Conservation (phyloP, 1,140 invertebrate species). For the Papilio xuthus region DNA sequence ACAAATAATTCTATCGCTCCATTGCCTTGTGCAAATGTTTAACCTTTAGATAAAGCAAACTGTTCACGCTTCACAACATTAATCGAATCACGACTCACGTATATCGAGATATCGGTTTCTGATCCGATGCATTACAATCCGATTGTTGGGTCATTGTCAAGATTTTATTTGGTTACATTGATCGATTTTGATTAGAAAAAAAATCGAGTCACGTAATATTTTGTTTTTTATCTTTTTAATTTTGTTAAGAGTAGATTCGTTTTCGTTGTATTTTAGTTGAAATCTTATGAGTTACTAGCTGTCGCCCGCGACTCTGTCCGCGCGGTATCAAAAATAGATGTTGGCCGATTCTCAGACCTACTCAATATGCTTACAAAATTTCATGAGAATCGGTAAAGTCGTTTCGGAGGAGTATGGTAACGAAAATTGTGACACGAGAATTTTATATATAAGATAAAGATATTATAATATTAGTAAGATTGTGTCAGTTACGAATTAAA, state of each 20-base stretch:
- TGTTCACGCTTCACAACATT: slow-evolving; percentile 39
- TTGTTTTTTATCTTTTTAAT: neutral
- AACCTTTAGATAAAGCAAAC: slow-evolving; percentile 41
- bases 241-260: neutral
- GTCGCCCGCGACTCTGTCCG: too few species aligned
- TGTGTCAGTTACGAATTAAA: too few species aligned
- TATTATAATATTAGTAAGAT: too few species aligned
- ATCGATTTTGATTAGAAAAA: slow-evolving; percentile 20
- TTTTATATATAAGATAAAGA: too few species aligned
- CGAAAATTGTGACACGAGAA: too few species aligned
- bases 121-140: slow-evolving; percentile 40
- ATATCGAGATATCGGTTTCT: slow-evolving; percentile 39
- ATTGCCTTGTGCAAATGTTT: slow-evolving; percentile 34
- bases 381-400: too few species aligned
- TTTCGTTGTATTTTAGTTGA: neutral
- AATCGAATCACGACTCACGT: slow-evolving; percentile 39
- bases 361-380: too few species aligned
- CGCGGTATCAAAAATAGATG: too few species aligned
- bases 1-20: slow-evolving; percentile 14
- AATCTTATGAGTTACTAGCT: too few species aligned
- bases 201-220: slow-evolving; percentile 11
- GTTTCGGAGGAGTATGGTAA: too few species aligned
- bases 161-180: slow-evolving; percentile 35
- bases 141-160: slow-evolving; percentile 38
- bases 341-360: too few species aligned